Evolutionary conservation across 2,113 vertebrate species (phyloP).

Genomic region (Tauraco erythrolophus): DNA sequence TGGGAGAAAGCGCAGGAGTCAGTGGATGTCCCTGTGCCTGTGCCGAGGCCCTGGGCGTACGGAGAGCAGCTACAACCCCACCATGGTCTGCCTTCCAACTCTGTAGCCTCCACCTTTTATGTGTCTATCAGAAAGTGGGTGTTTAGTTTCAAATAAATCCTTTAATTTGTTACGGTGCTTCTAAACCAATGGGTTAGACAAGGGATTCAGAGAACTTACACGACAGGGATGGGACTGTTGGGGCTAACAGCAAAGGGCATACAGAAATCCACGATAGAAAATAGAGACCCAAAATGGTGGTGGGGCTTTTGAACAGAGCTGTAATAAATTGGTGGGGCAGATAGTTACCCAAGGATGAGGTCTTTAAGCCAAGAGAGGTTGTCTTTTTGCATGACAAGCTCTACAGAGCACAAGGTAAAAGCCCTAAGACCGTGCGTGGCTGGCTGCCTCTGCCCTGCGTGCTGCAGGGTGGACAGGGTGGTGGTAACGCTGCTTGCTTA

Average conservation of each 20-base stretch:
- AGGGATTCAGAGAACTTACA: background rate
- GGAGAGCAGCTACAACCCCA: background rate
- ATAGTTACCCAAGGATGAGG: background rate
- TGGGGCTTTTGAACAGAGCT: background rate
- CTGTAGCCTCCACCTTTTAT: background rate
- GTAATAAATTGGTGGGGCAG: background rate
- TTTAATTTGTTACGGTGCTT: background rate
- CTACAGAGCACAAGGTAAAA: background rate
- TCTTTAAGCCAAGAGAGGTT: background rate
- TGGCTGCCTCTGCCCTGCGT: background rate
- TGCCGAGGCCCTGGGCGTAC: background rate
- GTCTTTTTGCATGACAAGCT: background rate
- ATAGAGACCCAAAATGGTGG: background rate
- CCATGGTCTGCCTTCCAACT: background rate
- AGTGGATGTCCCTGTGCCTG: accelerated
- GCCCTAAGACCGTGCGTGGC: background rate
- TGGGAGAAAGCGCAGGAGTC: too few relatives aligned
- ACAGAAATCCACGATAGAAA: background rate
- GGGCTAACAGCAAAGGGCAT: background rate
- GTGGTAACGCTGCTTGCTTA: background rate
- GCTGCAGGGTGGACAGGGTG: background rate
- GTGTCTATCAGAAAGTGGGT: background rate
- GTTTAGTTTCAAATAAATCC: background rate
- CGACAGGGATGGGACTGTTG: accelerated
- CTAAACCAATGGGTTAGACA: background rate